Evolutionary conservation across 2,888 invertebrate species (phyloP), one percentile per base, ranked within the genome.

Genomic region (Ochropleura leucogaster): DNA sequence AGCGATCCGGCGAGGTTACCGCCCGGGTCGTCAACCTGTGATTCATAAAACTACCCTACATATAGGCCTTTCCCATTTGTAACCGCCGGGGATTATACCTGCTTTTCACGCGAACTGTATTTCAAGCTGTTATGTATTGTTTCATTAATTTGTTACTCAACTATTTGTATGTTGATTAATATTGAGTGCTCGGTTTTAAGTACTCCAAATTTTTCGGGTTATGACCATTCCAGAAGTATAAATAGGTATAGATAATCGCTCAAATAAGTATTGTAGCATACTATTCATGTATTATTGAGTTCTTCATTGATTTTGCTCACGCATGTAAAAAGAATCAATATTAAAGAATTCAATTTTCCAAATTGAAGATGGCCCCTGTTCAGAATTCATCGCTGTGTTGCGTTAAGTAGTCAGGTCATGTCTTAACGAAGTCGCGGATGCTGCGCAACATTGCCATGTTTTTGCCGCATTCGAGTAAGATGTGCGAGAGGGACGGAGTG

Each of bases 391-490:
- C 77, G 80, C 79, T 76, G 80, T 86, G 84, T 72, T 44, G 60
- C 66, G 30, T 74, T 87, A 87, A 88, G 86, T 77, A 87, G 87
- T 86, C 85, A 69, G 81, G 86, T 86, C 84, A 86, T 86, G 88
- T 86, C 85, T 88, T 87, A 80, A 84, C 83, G 84, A 87, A 89
- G 82, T 90, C 62, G 44, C 62, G 82, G 92, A 95, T 94, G 93
- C 92, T 92, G 92, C 89, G 92, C 91, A 88, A 90, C 91, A 90
- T 91, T 92, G 92, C 90, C 77, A 85, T 92, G 90, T 90, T 91
- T 94, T 95, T 96, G 95, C 95, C 96, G 96, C 96, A 96, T 91
- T 95, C 94, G 93, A 91, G 94, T 91, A 90, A 88, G 88, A 80
- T 71, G 92, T 92, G 90, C 79, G 92, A 87, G 93, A 92, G 85